Evolutionary conservation across 1,140 invertebrate genomes (phyloP), one percentile per base, ranked within the genome.

Genomic region (Uloborus diversus): DNA sequence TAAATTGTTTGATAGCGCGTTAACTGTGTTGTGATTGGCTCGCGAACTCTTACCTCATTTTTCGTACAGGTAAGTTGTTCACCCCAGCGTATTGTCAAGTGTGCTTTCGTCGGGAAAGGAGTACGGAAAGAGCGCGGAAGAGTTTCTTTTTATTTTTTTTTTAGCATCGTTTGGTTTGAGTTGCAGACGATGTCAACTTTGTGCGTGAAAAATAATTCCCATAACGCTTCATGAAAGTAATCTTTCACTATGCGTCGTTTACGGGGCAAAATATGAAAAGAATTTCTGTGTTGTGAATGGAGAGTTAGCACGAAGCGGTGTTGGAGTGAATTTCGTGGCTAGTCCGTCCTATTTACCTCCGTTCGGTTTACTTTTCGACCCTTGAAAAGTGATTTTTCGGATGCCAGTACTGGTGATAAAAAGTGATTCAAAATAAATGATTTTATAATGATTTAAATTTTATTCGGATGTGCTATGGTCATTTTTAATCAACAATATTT

Each of bases 21-120:
- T 62, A 62, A 62, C 37, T 57, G 17, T 11, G n/a, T 33, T 49
- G 57, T 62, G 70, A 73, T 73, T 73, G 70, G 70, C 37, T 62
- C n/a, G 28, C 25, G 9, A 25, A 49, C 33, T 51, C 70, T 73
- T 76, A 64, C 73, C 64, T 65, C 73, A 76, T 42, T 76, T n/a
- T 65, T 76, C 62, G 73, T 76, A 76, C 73, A 76, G 73, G 73
- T 76, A 76, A 76, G 73, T 76, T 64, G 73, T 61, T 59, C 65
- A 59, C 73, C 73, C 73, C 56, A 65, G 73, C 61, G 64, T 76
- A 76, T 62, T 56, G 61, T 20, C 61, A 42, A 76, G 73, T 62
- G 73, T 76, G 64, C 73, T 76, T 65, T 76, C 73, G 57, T 53
- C 73, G 49, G 30, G 62, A 20, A 37, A 35, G 61, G 27, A 27